phyloP scores from a whole-genome alignment of 2,113 vertebrate species.

The Grus americana region DNA sequence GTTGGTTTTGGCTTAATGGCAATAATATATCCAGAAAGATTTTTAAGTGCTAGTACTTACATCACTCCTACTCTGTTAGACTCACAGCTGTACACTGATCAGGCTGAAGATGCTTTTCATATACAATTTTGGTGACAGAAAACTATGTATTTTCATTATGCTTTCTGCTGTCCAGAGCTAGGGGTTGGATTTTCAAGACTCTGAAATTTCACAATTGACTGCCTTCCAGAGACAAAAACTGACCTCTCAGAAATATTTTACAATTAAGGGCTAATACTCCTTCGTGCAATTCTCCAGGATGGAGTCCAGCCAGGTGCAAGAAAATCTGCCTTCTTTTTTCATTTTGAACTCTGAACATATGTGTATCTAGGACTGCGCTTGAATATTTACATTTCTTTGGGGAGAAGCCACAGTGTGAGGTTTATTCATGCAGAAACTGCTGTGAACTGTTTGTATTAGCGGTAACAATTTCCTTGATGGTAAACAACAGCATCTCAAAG shows the following conservation, averaged over 20 bases:
- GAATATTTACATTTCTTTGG: background rate
- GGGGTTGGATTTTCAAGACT: background rate
- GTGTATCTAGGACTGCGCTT: background rate
- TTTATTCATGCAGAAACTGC: background rate
- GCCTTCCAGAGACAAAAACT: background rate
- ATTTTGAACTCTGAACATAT: background rate
- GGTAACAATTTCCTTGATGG: background rate
- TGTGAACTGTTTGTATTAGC: background rate
- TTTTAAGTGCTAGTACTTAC: background rate
- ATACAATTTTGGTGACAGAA: background rate
- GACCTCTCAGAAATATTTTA: background rate
- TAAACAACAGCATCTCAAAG: background rate
- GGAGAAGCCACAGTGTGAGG: background rate
- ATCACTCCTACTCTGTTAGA: background rate
- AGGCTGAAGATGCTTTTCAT: background rate
- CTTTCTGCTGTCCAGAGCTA: background rate
- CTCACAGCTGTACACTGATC: background rate
- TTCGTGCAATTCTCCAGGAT: background rate
- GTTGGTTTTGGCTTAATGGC: background rate
- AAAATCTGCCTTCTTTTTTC: background rate
- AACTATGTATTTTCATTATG: background rate
- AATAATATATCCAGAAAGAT: background rate
- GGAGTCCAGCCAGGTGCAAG: constrained; percentile 14
- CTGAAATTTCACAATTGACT: background rate
- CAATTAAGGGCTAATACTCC: background rate